Evolutionary conservation across 2,888 invertebrate species (phyloP).

Genomic region (Polymixis flavicincta): DNA sequence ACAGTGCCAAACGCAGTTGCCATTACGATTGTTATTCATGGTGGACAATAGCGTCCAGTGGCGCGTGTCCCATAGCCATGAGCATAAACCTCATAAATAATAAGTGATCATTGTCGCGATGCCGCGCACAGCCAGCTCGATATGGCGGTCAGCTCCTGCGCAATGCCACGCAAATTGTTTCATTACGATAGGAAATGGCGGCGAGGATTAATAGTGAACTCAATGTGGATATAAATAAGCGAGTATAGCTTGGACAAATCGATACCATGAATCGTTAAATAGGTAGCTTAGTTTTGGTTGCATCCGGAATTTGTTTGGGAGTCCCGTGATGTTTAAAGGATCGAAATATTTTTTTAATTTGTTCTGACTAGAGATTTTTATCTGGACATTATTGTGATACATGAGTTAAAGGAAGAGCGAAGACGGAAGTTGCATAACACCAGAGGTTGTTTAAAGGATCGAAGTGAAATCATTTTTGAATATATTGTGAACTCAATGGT

Average conservation of each 20-base stretch:
- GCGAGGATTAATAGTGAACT: conserved; percentile 50
- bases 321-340: neutral
- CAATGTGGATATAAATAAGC: conserved; percentile 46
- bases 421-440: neutral
- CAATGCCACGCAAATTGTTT: conserved; percentile 67
- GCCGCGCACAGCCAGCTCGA: conserved; percentile 66
- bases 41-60: conserved; percentile 67
- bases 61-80: conserved; percentile 62
- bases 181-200: conserved; percentile 60
- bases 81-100: conserved; percentile 67
- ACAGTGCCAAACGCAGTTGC: conserved; percentile 56
- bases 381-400: neutral
- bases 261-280: conserved; percentile 21
- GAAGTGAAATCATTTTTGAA: neutral
- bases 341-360: neutral
- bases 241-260: neutral
- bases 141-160: conserved; percentile 70
- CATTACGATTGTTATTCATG: conserved; percentile 68
- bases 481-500: too few relatives aligned
- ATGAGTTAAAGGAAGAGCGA: neutral
- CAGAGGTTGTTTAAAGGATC: neutral
- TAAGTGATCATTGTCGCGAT: conserved; percentile 67
- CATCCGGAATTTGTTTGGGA: conserved; percentile 40
- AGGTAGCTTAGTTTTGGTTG: conserved; percentile 2
- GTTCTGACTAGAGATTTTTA: neutral